Percentiles rank a stretch among this genome's conserved stretches.
phyloP scores from a whole-genome alignment of 2,113 vertebrate genomes.

The Lethenteron reissneri region DNA sequence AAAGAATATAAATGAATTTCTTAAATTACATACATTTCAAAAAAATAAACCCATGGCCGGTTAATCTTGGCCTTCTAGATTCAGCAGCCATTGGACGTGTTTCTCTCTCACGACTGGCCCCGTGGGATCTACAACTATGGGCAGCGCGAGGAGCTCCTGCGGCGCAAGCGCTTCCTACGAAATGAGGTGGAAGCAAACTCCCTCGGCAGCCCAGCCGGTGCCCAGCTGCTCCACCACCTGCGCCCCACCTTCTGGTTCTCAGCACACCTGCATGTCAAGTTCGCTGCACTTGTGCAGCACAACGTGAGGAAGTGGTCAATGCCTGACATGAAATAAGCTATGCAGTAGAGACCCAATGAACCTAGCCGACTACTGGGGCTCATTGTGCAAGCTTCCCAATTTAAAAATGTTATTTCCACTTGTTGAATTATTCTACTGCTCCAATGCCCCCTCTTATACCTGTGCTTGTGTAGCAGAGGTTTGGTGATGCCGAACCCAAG shows the following conservation, averaged over 20 bases:
- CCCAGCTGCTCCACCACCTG: slow-evolving; percentile 59
- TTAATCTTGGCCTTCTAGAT: too few relatives aligned
- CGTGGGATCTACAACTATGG: slow-evolving; percentile 76
- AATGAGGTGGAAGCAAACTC: slow-evolving; percentile 75
- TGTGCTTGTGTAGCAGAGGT: too few relatives aligned
- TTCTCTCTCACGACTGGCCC: slow-evolving; percentile 92
- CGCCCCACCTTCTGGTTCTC: slow-evolving; percentile 89
- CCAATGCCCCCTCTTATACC: too few relatives aligned
- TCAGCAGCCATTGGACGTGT: slow-evolving; percentile 59
- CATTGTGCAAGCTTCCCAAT: too few relatives aligned
- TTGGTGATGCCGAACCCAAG: slow-evolving; percentile 28
- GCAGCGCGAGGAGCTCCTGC: slow-evolving; percentile 47
- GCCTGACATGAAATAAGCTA: too few relatives aligned
- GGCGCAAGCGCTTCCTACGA: slow-evolving; percentile 66
- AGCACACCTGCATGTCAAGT: slow-evolving; percentile 87
- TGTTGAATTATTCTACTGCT: too few relatives aligned
- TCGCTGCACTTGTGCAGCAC: slow-evolving; percentile 76
- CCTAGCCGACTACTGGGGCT: too few relatives aligned
- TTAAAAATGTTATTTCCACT: too few relatives aligned
- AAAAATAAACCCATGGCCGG: too few relatives aligned
- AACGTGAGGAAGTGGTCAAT: slow-evolving; percentile 25
- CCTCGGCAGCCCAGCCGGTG: slow-evolving; percentile 62
- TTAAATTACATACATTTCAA: too few relatives aligned
- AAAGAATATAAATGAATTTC: too few relatives aligned
- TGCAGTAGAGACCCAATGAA: too few relatives aligned